phyloP scores from a whole-genome alignment of 2,113 vertebrate genomes.

The Percopsis transmontana region DNA sequence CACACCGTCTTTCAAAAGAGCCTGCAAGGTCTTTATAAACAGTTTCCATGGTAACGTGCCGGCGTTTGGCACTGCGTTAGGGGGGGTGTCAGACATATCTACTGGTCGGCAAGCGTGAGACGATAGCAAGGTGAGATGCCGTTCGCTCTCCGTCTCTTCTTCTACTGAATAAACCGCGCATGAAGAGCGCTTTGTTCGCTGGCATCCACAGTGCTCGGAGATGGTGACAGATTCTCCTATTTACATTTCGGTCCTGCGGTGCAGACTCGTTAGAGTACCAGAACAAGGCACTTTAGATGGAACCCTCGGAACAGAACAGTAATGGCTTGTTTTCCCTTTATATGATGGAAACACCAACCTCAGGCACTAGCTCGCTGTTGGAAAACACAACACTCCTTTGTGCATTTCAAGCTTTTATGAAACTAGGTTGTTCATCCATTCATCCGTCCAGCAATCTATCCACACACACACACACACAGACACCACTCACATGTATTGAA shows the following conservation, averaged over 20 bases:
- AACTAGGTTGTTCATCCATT: too few relatives aligned
- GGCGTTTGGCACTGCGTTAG: conserved; percentile 22
- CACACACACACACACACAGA: neutral
- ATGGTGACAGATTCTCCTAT: conserved; percentile 6
- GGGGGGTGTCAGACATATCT: conserved; percentile 30
- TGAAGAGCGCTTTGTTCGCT: conserved; percentile 25
- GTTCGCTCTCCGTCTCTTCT: conserved; percentile 34
- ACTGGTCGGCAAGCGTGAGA: conserved; percentile 38
- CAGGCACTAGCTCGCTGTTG: neutral
- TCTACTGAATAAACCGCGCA: conserved; percentile 8
- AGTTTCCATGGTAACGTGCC: conserved; percentile 66
- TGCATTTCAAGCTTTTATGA: too few relatives aligned
- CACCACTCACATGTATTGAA: neutral
- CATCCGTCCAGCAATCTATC: too few relatives aligned
- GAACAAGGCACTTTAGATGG: neutral
- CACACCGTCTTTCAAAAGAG: conserved; percentile 54
- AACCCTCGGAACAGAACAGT: neutral
- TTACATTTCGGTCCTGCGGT: conserved; percentile 17
- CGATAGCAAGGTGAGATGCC: conserved; percentile 36
- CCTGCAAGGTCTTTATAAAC: conserved; percentile 61
- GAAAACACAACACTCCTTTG: too few relatives aligned
- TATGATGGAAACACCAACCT: conserved; percentile 9
- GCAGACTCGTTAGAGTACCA: neutral
- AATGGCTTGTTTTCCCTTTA: conserved; percentile 7
- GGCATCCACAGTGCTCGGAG: neutral